Evolutionary conservation across 1,140 invertebrate species (phyloP), one percentile per base, ranked within the genome.

Genomic region (Coenobita brevimanus): DNA sequence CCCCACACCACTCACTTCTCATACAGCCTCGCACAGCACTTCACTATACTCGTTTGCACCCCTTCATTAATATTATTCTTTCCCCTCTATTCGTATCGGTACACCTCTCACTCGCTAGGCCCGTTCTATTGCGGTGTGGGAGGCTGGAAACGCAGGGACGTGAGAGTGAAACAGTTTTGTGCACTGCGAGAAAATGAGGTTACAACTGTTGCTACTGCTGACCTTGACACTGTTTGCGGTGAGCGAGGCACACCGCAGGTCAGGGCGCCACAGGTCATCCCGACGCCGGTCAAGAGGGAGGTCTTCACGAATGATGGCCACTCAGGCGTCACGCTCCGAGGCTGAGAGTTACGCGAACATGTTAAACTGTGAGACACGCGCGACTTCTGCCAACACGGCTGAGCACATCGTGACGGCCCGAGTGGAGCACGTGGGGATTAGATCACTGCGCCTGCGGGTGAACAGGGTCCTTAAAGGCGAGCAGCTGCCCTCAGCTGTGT

Each of bases 401-500:
- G 21, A 10, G 17, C 78, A 87, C n/a, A 60, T 87, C 46, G 84
- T 87, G 41, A 87, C 78, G 33, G 84, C 73, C 0, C 76, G 76
- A 27, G 84, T 87, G 62, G 84, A 87, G 64, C 76, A 81, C 62
- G 84, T 80, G 46, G 62, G 76, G 13, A 30, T 8, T 30, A 27
- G 30, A 30, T 57, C 60, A n/a, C 33, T 50, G 76, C 76, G 41
- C 36, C 27, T 87, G 21, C 10, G 62, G 38, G 46, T 87, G 27
- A 80, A 43, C 60, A 75, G 84, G 1, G 46, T 81, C 21, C 30
- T 87, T 60, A 80, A 60, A 76, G 84, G 84, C 30, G 43, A n/a
- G 30, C 75, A 46, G 13, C 13, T 87, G 43, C 84, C 84, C 43
- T 4, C 17, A 0, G 24, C 17, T 15, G 27, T 87, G 75, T 41